Conservation (phyloP, 2,797 vertebrate species). For the Lutjanus argentimaculatus region DNA sequence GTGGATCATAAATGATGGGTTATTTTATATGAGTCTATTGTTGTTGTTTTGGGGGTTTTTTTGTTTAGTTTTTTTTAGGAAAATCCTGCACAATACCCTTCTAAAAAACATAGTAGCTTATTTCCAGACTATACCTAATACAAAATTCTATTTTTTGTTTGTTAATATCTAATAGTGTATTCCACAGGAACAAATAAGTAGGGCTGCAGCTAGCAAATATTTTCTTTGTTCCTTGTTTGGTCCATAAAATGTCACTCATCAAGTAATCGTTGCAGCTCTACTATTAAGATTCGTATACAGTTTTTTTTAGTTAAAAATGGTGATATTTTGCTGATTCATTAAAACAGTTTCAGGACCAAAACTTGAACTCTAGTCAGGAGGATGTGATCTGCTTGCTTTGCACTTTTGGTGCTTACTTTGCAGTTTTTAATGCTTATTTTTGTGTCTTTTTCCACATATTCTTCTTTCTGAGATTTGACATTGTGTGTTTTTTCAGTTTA, state of each 20-base stretch:
- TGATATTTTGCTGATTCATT: background rate
- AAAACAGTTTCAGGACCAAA: background rate
- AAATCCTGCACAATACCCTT: too few relatives aligned
- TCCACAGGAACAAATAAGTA: background rate
- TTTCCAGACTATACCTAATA: background rate
- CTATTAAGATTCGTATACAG: background rate
- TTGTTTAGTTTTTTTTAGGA: too few relatives aligned
- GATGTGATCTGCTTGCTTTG: slow-evolving; percentile 30
- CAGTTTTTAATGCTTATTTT: slow-evolving; percentile 13
- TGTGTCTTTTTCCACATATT: background rate
- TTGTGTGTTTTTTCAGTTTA: background rate
- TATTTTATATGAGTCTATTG: too few relatives aligned
- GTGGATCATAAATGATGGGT: too few relatives aligned
- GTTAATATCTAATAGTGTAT: background rate
- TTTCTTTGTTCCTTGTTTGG: too few relatives aligned
- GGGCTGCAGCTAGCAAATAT: too few relatives aligned
- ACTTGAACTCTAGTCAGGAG: background rate
- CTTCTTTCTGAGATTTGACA: background rate
- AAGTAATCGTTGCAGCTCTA: too few relatives aligned
- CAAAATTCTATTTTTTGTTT: too few relatives aligned
- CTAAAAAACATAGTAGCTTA: too few relatives aligned
- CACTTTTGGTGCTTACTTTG: slow-evolving; percentile 46
- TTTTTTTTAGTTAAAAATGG: background rate
- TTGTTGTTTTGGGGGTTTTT: too few relatives aligned
- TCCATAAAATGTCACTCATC: too few relatives aligned